A percentile compares a stretch with the other conserved stretches of the same genome.
phyloP scores from a whole-genome alignment of 2,888 invertebrate species.

The Rhodophaea formosa region DNA sequence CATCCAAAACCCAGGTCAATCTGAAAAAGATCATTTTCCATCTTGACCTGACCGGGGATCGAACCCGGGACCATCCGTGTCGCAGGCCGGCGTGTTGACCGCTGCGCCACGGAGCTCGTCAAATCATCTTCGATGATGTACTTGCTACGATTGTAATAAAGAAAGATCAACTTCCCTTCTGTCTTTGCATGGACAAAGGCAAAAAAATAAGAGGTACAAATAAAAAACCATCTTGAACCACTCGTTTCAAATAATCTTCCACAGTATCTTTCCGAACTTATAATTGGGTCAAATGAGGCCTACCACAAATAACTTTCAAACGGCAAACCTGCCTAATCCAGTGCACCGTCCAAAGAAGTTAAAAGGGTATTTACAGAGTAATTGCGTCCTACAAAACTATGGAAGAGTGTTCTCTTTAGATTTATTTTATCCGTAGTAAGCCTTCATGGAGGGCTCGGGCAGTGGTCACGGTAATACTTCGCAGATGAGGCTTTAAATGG shows the following conservation, averaged over 20 bases:
- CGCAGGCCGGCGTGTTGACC: too few relatives aligned
- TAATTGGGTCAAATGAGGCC: constrained; percentile 9
- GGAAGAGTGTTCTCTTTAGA: constrained; percentile 55
- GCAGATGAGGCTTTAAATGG: constrained; percentile 25
- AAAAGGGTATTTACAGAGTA: constrained; percentile 43
- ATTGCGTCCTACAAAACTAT: constrained; percentile 53
- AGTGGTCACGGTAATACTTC: constrained; percentile 25
- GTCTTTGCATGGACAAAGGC: too few relatives aligned
- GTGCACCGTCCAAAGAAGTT: constrained; percentile 29
- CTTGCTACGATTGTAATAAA: too few relatives aligned
- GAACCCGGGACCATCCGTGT: too few relatives aligned
- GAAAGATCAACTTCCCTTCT: too few relatives aligned
- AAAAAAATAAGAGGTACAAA: not conserved
- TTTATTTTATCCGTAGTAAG: constrained; percentile 64
- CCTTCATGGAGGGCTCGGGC: constrained; percentile 35
- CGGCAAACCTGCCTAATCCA: constrained; percentile 18
- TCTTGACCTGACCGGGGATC: too few relatives aligned
- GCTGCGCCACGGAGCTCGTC: too few relatives aligned
- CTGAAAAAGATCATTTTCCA: too few relatives aligned
- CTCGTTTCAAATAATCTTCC: too few relatives aligned
- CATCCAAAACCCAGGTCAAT: too few relatives aligned
- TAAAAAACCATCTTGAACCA: too few relatives aligned
- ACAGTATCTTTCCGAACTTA: not conserved
- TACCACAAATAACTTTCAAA: constrained; percentile 10
- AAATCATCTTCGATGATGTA: too few relatives aligned